phyloP scores from a whole-genome alignment of 2,113 vertebrate species.

The Ptilorrhoa leucosticta region DNA sequence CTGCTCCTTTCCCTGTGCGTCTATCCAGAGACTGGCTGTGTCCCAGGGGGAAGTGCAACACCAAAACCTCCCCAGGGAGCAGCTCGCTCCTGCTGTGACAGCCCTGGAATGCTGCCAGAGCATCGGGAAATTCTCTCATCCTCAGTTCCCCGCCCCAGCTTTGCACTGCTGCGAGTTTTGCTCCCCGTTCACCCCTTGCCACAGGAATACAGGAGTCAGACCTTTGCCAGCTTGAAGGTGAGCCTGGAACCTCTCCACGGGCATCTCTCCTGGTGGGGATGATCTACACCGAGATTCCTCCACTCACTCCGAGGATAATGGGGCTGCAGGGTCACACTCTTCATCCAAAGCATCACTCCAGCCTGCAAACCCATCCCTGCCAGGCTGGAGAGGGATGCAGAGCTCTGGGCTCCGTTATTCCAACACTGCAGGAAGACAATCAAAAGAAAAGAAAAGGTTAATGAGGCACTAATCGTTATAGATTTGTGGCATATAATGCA shows the following conservation, averaged over 20 bases:
- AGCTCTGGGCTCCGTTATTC: background rate
- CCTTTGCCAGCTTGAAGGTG: background rate
- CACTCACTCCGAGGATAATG: background rate
- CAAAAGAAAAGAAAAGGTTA: conserved; percentile 21
- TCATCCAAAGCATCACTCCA: background rate
- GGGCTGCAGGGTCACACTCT: background rate
- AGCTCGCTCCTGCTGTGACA: background rate
- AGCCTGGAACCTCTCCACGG: background rate
- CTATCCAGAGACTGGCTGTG: fast-evolving
- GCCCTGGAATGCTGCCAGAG: background rate
- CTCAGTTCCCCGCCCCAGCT: background rate
- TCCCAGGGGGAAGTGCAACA: background rate
- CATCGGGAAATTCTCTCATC: background rate
- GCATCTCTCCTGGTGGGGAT: background rate
- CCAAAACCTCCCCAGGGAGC: background rate
- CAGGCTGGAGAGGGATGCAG: background rate
- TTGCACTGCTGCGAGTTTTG: background rate
- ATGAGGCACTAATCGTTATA: conserved; percentile 46
- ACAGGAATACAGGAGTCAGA: background rate
- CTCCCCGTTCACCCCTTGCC: background rate
- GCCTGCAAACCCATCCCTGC: background rate
- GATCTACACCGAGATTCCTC: background rate
- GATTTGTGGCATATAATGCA: conserved; percentile 6
- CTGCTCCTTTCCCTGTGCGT: background rate
- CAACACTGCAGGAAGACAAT: background rate